Percentiles rank a stretch among this genome's conserved stretches.
phyloP scores from a whole-genome alignment of 2,888 invertebrate genomes.

The Andrena bucephala region DNA sequence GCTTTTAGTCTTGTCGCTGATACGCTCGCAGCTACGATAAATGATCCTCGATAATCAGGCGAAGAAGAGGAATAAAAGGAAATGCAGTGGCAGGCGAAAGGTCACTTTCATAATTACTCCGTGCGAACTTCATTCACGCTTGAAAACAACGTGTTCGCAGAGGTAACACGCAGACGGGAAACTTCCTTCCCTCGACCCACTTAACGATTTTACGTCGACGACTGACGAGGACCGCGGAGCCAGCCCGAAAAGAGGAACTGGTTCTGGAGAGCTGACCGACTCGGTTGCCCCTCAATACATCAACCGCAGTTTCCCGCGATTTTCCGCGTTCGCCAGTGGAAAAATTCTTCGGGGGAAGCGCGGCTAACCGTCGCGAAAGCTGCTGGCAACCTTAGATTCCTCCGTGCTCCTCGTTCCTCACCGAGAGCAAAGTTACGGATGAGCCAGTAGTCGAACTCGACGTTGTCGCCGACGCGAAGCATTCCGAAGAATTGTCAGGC shows the following conservation, averaged over 20 bases:
- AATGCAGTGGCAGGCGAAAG: no score
- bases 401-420: background rate
- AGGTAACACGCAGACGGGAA: slow-evolving; percentile 47
- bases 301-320: slow-evolving; percentile 25
- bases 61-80: no score
- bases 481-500: background rate
- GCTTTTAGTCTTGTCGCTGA: no score
- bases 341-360: slow-evolving; percentile 3
- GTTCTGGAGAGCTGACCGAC: slow-evolving; percentile 50
- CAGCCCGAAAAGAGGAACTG: slow-evolving; percentile 38
- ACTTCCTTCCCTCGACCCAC: slow-evolving; percentile 70
- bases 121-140: slow-evolving; percentile 51
- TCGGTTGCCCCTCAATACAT: slow-evolving; percentile 50
- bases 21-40: no score
- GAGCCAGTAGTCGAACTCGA: background rate
- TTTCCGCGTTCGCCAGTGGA: slow-evolving; percentile 2
- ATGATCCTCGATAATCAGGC: no score
- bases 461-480: background rate
- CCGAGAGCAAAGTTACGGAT: background rate
- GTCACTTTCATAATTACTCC: slow-evolving; percentile 14
- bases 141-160: slow-evolving; percentile 49
- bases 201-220: slow-evolving; percentile 78
- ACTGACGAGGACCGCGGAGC: slow-evolving; percentile 53
- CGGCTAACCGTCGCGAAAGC: background rate
- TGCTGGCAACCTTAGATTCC: background rate